A percentile compares a stretch with the other conserved stretches of the same genome.
These are phyloP conservation scores for Coregonus clupeaformis DNA, from an alignment of 2,113 vertebrate species.

Conservation along the genomic window DNA sequence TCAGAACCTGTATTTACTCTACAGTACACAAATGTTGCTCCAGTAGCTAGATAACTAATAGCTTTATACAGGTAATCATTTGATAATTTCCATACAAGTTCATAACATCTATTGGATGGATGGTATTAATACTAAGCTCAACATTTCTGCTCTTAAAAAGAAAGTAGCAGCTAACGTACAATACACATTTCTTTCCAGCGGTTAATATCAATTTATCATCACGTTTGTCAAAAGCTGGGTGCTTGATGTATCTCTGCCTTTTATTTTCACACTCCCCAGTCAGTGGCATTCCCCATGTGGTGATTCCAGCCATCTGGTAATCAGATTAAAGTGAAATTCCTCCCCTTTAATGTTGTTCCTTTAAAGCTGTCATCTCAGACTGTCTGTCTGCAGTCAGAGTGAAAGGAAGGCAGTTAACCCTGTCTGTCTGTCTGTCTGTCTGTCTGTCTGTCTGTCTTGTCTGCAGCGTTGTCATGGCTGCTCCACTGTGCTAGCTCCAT, in stretches of 20 bases:
- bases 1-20: constrained; percentile 35
- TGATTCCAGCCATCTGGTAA: constrained; percentile 55
- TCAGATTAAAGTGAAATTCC: constrained; percentile 57
- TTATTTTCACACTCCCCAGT: constrained; percentile 32
- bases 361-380: constrained; percentile 58
- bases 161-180: constrained; percentile 10
- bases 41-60: constrained; percentile 36
- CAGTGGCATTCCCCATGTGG: constrained; percentile 44
- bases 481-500: constrained; percentile 15
- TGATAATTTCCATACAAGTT: no score
- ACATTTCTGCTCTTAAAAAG: constrained; percentile 44
- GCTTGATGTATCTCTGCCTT: constrained; percentile 44
- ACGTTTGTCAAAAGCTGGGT: constrained; percentile 58
- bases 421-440: neutral
- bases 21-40: constrained; percentile 58
- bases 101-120: constrained; percentile 63
- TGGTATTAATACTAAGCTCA: constrained; percentile 64
- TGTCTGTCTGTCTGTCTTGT: constrained; percentile 1
- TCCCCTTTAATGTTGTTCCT: constrained; percentile 56
- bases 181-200: constrained; percentile 16
- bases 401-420: constrained; percentile 26
- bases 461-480: constrained; percentile 41
- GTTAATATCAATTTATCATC: constrained; percentile 63
- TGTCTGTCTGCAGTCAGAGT: constrained; percentile 26
- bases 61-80: neutral